A percentile compares a stretch with the other conserved stretches of the same genome.
These are phyloP conservation scores for Acestrorhynchus altus DNA, from an alignment of 2,797 vertebrate genomes.

Conservation along the genomic window DNA sequence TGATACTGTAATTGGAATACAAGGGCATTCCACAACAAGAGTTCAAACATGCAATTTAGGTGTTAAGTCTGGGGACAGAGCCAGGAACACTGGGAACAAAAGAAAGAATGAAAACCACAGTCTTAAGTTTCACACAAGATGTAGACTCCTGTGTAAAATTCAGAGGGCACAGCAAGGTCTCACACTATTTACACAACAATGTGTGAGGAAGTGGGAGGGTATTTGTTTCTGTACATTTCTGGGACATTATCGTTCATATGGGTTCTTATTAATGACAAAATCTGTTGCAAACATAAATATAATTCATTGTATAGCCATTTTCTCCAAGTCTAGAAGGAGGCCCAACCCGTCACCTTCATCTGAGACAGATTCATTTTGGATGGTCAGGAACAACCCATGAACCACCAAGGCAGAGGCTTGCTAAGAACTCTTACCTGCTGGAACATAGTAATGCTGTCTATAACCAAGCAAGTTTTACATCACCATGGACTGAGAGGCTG, in stretches of 20 bases:
- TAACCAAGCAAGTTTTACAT: too few species aligned
- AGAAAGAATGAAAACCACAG: not conserved
- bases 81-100: not conserved
- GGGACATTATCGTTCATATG: too few species aligned
- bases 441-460: too few species aligned
- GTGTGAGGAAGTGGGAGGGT: not conserved
- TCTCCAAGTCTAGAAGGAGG: too few species aligned
- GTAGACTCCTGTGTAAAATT: not conserved
- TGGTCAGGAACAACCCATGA: too few species aligned
- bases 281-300: too few species aligned
- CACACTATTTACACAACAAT: not conserved
- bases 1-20: slow-evolving; percentile 25
- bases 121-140: not conserved
- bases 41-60: slow-evolving; percentile 36
- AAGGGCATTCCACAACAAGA: not conserved
- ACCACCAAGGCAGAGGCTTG: too few species aligned
- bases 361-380: too few species aligned
- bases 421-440: too few species aligned
- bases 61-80: slow-evolving; percentile 11
- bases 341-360: too few species aligned
- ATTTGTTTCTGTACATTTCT: not conserved
- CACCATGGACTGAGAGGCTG: too few species aligned
- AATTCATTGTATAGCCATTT: too few species aligned
- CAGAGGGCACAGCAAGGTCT: not conserved
- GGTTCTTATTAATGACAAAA: not conserved